Conservation (phyloP, 2,797 vertebrate species). For the Argentina silus region DNA sequence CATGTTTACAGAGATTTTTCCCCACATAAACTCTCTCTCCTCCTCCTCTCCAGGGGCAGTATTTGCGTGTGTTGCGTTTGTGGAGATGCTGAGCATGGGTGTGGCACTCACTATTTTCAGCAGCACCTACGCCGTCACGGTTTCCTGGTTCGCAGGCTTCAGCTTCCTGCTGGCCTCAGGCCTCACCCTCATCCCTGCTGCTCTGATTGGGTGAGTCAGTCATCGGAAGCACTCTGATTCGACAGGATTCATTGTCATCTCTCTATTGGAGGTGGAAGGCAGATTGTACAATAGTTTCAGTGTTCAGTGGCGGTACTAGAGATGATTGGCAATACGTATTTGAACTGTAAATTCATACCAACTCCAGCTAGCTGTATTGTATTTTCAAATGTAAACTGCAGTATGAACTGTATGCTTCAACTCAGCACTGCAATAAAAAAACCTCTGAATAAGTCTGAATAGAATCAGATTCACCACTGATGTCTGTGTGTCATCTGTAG, state of each 20-base stretch:
- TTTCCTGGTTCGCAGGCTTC: slow-evolving; percentile 84
- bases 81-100: slow-evolving; percentile 77
- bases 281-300: background rate
- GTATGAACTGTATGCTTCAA: no score
- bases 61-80: slow-evolving; percentile 84
- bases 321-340: no score
- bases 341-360: no score
- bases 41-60: slow-evolving; percentile 71
- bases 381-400: no score
- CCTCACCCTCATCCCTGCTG: slow-evolving; percentile 75
- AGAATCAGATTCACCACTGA: background rate
- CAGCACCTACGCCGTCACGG: slow-evolving; percentile 79
- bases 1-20: background rate
- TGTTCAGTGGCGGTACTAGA: background rate
- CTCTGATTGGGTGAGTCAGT: slow-evolving; percentile 75
- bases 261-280: background rate
- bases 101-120: slow-evolving; percentile 73
- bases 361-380: no score
- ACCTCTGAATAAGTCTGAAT: no score
- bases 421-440: no score
- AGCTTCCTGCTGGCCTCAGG: slow-evolving; percentile 79
- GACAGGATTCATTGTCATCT: background rate
- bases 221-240: background rate
- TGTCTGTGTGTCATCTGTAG: slow-evolving; percentile 28
- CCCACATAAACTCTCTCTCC: background rate